phyloP scores from a whole-genome alignment of 2,888 invertebrate genomes.

The Oligia fasciuncula region DNA sequence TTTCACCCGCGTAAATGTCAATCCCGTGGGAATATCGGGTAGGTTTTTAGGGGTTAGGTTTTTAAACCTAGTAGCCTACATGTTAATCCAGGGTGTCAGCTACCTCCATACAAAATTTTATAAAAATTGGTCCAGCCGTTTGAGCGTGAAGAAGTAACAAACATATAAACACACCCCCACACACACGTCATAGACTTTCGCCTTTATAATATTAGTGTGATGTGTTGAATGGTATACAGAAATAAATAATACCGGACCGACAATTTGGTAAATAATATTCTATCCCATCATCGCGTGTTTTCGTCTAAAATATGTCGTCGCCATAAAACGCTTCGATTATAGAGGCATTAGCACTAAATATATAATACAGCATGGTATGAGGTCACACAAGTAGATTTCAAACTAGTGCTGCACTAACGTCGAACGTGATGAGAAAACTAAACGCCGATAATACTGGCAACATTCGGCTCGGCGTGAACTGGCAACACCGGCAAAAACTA shows the following conservation, averaged over 20 bases:
- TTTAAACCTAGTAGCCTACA: too few relatives aligned
- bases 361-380: constrained; percentile 35
- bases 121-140: too few relatives aligned
- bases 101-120: too few relatives aligned
- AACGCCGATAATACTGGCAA: constrained; percentile 56
- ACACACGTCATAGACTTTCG: too few relatives aligned
- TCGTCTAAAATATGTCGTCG: constrained; percentile 51
- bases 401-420: constrained; percentile 59
- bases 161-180: too few relatives aligned
- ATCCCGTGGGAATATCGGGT: too few relatives aligned
- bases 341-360: constrained; percentile 50
- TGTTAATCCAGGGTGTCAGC: too few relatives aligned
- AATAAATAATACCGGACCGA: not conserved
- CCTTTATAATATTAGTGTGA: too few relatives aligned
- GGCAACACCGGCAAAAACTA: constrained; percentile 51
- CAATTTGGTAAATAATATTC: not conserved
- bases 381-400: constrained; percentile 53
- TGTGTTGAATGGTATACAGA: not conserved
- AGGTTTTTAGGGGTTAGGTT: too few relatives aligned
- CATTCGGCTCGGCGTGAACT: constrained; percentile 56
- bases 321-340: constrained; percentile 54
- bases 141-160: too few relatives aligned
- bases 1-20: too few relatives aligned
- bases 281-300: constrained; percentile 1
- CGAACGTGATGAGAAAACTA: constrained; percentile 67